Percentiles rank a stretch among this genome's conserved stretches.
Evolutionary conservation across 1,140 invertebrate genomes (phyloP).

Genomic region (Thrips palmi): DNA sequence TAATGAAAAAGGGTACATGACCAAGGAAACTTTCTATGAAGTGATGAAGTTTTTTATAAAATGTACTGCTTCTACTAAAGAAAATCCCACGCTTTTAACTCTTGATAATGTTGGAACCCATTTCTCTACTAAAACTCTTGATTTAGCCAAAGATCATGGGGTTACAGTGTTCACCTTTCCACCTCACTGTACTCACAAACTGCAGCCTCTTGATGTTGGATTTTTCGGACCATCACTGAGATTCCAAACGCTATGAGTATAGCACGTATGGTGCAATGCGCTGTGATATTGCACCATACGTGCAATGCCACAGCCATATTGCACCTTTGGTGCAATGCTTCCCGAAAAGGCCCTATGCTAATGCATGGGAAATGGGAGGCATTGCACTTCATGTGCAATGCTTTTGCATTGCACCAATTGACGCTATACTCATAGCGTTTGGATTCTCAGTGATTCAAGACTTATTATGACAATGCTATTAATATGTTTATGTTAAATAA

Average conservation of each 20-base stretch:
- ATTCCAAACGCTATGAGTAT: too few relatives aligned
- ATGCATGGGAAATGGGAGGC: too few relatives aligned
- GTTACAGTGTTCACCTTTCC: slow-evolving; percentile 23
- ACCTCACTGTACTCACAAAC: slow-evolving; percentile 21
- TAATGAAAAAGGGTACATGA: slow-evolving; percentile 25
- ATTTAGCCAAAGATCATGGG: slow-evolving; percentile 19
- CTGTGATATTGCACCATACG: slow-evolving; percentile 19
- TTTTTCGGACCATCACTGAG: slow-evolving; percentile 17
- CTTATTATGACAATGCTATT: slow-evolving; percentile 15
- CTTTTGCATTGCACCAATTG: too few relatives aligned
- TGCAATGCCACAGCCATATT: too few relatives aligned
- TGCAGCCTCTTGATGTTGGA: slow-evolving; percentile 21
- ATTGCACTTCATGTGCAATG: too few relatives aligned
- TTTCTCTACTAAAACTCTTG: slow-evolving; percentile 14
- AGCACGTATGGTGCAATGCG: too few relatives aligned
- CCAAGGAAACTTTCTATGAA: slow-evolving; percentile 22
- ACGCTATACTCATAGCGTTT: too few relatives aligned
- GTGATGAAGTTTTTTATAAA: slow-evolving; percentile 24
- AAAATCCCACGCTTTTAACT: slow-evolving; percentile 21
- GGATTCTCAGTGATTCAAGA: too few relatives aligned
- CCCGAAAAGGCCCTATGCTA: too few relatives aligned
- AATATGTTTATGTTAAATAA: slow-evolving; percentile 14
- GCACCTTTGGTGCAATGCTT: too few relatives aligned
- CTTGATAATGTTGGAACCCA: slow-evolving; percentile 23
- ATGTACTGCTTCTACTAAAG: slow-evolving; percentile 16